Percentiles rank a stretch among this genome's conserved stretches.
Evolutionary conservation across 2,797 vertebrate species (phyloP).

Genomic region (Spinus pinus): DNA sequence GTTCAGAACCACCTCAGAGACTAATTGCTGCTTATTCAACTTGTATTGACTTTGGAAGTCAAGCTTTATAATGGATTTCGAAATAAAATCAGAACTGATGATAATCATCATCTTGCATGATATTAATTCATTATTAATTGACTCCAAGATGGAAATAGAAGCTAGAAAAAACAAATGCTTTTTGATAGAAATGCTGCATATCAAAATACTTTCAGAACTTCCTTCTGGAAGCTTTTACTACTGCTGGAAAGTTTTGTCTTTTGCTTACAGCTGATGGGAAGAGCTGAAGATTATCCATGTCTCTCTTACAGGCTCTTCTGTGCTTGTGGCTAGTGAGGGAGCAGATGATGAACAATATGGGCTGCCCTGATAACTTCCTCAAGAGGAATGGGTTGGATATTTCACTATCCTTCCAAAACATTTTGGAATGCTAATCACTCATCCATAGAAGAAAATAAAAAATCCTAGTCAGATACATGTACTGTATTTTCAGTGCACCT

Average conservation of each 20-base stretch:
- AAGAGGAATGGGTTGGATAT: neutral
- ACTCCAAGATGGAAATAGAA: slow-evolving; percentile 30
- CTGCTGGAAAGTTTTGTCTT: neutral
- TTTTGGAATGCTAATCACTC: neutral
- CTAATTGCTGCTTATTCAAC: slow-evolving; percentile 70
- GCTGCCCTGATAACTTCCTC: neutral
- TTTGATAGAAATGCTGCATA: neutral
- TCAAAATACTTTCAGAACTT: slow-evolving; percentile 7
- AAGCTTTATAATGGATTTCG: slow-evolving; percentile 47
- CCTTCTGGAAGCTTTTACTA: neutral
- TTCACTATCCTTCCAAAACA: neutral
- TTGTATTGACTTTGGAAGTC: slow-evolving; percentile 67
- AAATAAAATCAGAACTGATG: slow-evolving; percentile 60
- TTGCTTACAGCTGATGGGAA: neutral
- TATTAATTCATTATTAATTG: slow-evolving; percentile 60
- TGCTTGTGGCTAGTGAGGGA: neutral
- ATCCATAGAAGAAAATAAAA: neutral
- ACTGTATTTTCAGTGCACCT: neutral
- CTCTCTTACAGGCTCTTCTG: neutral
- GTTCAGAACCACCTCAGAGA: slow-evolving; percentile 58
- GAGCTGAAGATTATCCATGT: neutral
- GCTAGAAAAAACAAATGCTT: neutral
- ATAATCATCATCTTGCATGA: slow-evolving; percentile 43
- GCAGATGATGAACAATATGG: neutral
- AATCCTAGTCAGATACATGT: neutral